phyloP scores from a whole-genome alignment of 2,797 vertebrate species.

The Hapalemur alaotrensis region DNA sequence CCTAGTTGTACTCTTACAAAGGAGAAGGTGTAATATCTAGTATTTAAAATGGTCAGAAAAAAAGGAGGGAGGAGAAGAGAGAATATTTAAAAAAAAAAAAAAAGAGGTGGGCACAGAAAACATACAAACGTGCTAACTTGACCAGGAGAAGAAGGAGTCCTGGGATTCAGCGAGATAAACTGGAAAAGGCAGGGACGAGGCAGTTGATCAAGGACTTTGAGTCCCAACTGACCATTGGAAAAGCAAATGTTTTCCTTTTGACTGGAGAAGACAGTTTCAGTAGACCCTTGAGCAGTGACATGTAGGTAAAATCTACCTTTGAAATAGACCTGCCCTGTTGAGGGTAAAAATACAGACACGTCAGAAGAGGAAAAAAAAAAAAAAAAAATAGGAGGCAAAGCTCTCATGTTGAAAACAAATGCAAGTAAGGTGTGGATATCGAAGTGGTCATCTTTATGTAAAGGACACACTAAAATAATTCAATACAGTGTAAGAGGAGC shows the following conservation, averaged over 20 bases:
- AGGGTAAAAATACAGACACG: background rate
- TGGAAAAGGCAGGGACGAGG: background rate
- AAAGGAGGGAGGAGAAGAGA: background rate
- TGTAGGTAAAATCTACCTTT: background rate
- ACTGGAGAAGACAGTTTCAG: background rate
- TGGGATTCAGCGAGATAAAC: background rate
- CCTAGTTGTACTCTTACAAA: background rate
- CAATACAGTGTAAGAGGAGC: background rate
- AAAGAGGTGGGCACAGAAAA: background rate
- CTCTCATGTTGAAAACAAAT: background rate
- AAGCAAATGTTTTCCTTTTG: background rate
- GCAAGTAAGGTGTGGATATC: too few species aligned
- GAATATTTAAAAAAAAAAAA: background rate
- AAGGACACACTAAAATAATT: background rate
- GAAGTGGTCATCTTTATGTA: background rate
- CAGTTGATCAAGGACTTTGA: background rate
- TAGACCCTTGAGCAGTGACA: background rate
- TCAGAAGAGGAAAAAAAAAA: background rate
- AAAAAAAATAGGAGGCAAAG: background rate
- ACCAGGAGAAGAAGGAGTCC: background rate
- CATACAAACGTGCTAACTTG: background rate
- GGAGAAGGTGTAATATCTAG: background rate
- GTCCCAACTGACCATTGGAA: background rate
- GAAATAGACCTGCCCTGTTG: background rate
- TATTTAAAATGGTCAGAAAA: background rate